Conservation (phyloP, 2,797 vertebrate species). For the Lithobates sylvaticus region DNA sequence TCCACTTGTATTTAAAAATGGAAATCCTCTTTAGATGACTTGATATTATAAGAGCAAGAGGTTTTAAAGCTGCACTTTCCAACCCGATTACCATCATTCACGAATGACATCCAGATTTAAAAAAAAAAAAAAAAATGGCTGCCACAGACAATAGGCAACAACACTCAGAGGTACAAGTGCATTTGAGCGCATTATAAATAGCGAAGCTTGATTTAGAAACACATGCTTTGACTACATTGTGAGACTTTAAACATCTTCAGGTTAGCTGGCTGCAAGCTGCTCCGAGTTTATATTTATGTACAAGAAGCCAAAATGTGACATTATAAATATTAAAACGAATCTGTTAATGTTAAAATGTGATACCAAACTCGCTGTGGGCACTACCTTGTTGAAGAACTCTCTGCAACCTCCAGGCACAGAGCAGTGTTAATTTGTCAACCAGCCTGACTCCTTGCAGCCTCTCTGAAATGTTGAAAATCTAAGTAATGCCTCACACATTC, state of each 20-base stretch:
- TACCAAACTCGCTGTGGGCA: background rate
- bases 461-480: background rate
- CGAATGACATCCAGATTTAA: too few species aligned
- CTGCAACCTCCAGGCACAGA: background rate
- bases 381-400: background rate
- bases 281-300: background rate
- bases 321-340: background rate
- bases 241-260: background rate
- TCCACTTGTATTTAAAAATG: too few species aligned
- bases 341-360: background rate
- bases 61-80: background rate
- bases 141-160: too few species aligned
- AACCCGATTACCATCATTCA: background rate
- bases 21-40: too few species aligned
- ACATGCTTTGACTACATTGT: background rate
- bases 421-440: background rate
- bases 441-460: background rate
- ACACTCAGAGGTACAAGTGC: too few species aligned
- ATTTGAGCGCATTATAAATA: too few species aligned
- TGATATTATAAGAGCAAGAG: too few species aligned
- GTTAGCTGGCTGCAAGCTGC: background rate
- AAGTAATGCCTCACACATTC: background rate
- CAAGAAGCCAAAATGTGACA: background rate
- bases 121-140: too few species aligned
- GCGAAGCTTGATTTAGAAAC: background rate